Evolutionary conservation across 2,888 invertebrate genomes (phyloP).

Genomic region (Brachylomia viminalis): DNA sequence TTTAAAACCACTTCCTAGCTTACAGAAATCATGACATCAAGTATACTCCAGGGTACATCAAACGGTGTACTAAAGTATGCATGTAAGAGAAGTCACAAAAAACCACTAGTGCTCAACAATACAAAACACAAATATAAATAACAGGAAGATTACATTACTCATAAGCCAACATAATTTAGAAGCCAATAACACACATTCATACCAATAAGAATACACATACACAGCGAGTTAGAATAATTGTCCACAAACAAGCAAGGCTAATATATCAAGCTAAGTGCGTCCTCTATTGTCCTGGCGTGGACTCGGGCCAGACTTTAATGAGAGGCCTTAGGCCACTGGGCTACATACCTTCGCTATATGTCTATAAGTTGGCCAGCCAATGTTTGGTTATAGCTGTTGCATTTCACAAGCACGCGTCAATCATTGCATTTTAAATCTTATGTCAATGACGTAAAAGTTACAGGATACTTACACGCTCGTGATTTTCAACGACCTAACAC

Average conservation of each 20-base stretch:
- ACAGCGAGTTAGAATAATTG: constrained; percentile 45
- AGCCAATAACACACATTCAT: constrained; percentile 18
- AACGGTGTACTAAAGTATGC: not conserved
- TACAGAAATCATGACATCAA: not conserved
- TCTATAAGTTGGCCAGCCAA: constrained; percentile 5
- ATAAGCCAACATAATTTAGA: not conserved
- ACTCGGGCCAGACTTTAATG: constrained; percentile 63
- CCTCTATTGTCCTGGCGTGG: constrained; percentile 60
- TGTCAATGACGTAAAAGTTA: too few relatives aligned
- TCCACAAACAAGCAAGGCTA: constrained; percentile 46
- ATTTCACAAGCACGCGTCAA: not conserved
- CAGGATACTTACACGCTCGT: too few relatives aligned
- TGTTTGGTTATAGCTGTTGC: not conserved
- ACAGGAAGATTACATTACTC: not conserved
- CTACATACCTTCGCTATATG: constrained; percentile 14
- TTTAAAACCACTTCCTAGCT: not conserved
- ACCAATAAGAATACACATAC: constrained; percentile 19
- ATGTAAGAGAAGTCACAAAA: not conserved
- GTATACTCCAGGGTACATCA: not conserved
- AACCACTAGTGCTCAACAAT: not conserved
- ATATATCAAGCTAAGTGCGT: constrained; percentile 62
- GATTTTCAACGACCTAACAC: too few relatives aligned
- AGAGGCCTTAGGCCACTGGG: constrained; percentile 39
- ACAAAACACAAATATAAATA: not conserved
- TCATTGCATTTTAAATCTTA: not conserved